Percentiles rank a stretch among this genome's conserved stretches.
phyloP scores from a whole-genome alignment of 2,888 invertebrate species.

The Galeopsomyia nigrocyanea region DNA sequence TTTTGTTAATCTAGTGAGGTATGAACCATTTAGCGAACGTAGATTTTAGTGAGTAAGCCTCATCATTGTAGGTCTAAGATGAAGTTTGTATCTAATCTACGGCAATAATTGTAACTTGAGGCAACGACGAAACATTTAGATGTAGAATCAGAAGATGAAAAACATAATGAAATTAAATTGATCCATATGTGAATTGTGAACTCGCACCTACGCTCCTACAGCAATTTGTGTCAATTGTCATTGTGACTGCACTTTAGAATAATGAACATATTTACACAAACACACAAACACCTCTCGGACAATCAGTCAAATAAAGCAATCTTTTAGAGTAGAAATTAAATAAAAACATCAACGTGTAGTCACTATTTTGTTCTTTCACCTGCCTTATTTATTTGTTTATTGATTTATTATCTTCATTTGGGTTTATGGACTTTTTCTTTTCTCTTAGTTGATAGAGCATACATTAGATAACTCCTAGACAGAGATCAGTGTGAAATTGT shows the following conservation, averaged over 20 bases:
- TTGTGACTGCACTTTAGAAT: conserved; percentile 44
- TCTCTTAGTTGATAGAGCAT: not conserved
- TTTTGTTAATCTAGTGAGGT: conserved; percentile 38
- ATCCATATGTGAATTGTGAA: conserved; percentile 15
- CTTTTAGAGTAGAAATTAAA: conserved; percentile 34
- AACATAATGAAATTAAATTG: not conserved
- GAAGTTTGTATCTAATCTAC: conserved; percentile 3
- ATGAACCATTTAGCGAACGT: conserved; percentile 11
- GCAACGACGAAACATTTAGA: no score
- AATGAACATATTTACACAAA: not conserved
- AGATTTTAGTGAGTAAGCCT: conserved; percentile 26
- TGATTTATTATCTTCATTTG: not conserved
- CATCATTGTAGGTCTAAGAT: conserved; percentile 8
- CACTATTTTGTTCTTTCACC: conserved; percentile 32
- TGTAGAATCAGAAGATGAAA: no score
- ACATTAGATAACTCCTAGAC: no score
- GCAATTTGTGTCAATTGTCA: conserved; percentile 48
- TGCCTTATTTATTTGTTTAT: conserved; percentile 32
- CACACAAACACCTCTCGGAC: conserved; percentile 28
- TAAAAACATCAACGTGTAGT: conserved; percentile 20
- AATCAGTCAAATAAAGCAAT: conserved; percentile 43
- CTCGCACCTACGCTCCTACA: conserved; percentile 8
- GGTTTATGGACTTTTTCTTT: conserved; percentile 1
- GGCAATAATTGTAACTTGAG: conserved; percentile 21
- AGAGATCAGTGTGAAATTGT: not conserved